Conservation (phyloP, 2,113 vertebrate species). For the Odocoileus hemionus region DNA sequence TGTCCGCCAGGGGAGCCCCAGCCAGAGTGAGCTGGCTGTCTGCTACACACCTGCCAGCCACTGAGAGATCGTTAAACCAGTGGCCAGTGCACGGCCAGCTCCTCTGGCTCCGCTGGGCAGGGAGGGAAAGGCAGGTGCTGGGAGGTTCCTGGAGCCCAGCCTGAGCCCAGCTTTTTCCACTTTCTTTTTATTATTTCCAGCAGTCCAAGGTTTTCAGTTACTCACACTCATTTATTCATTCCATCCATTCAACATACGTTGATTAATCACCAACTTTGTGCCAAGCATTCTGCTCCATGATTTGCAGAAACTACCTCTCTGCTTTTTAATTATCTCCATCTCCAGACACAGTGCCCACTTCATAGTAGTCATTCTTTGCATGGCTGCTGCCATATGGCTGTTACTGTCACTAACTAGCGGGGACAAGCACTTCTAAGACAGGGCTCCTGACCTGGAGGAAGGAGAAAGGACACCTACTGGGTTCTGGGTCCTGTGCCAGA, state of each 20-base stretch:
- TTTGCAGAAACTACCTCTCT: neutral
- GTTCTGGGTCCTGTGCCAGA: neutral
- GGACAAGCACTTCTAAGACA: neutral
- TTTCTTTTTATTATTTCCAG: neutral
- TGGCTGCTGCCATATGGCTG: neutral
- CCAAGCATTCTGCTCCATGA: neutral
- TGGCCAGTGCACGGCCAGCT: neutral
- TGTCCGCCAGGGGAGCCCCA: neutral
- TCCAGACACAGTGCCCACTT: neutral
- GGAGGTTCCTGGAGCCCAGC: neutral
- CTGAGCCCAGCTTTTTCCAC: neutral
- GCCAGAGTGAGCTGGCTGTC: neutral
- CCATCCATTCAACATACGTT: neutral
- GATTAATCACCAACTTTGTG: neutral
- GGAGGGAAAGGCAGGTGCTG: too few relatives aligned
- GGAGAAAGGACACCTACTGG: neutral
- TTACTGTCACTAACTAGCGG: neutral
- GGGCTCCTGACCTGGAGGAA: neutral
- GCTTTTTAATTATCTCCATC: constrained; percentile 22
- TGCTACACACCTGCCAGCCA: neutral
- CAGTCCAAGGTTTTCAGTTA: neutral
- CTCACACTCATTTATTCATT: neutral
- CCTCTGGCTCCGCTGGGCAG: neutral
- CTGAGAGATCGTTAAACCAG: neutral
- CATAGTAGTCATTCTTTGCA: neutral